Conservation (phyloP, 2,797 vertebrate species). For the Mus caroli region DNA sequence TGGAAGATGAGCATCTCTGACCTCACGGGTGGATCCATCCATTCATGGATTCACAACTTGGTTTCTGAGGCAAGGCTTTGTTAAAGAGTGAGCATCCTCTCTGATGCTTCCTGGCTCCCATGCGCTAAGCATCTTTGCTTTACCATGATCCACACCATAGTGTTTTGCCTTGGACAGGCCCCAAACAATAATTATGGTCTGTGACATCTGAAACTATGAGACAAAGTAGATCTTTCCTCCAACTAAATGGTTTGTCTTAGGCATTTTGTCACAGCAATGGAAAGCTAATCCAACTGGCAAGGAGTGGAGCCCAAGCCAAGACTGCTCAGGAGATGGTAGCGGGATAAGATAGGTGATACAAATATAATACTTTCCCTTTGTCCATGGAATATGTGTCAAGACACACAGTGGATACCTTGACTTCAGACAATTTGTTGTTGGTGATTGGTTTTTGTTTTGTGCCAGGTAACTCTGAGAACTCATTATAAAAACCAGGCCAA, state of each 20-base stretch:
- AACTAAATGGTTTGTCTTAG: not conserved
- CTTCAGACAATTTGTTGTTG: not conserved
- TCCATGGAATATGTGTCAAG: not conserved
- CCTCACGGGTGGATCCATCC: not conserved
- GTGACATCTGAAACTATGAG: not conserved
- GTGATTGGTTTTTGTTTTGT: not conserved
- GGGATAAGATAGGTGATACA: not conserved
- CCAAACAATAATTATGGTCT: not conserved
- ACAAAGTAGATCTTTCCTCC: not conserved
- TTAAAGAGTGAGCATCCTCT: not conserved
- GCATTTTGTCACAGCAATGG: not conserved
- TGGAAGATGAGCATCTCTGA: not conserved
- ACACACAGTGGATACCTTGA: not conserved
- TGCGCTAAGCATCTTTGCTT: not conserved
- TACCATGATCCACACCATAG: not conserved
- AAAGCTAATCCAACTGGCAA: not conserved
- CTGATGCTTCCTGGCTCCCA: not conserved
- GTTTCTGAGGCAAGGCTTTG: too few species aligned
- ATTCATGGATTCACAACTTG: not conserved
- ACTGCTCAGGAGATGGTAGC: not conserved
- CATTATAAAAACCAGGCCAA: not conserved
- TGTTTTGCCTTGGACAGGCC: too few species aligned
- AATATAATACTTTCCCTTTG: not conserved
- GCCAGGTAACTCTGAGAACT: not conserved
- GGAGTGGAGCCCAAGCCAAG: not conserved